A percentile compares a stretch with the other conserved stretches of the same genome.
Evolutionary conservation across 2,888 invertebrate genomes (phyloP).

Genomic region (Chrysotoxum bicinctum): DNA sequence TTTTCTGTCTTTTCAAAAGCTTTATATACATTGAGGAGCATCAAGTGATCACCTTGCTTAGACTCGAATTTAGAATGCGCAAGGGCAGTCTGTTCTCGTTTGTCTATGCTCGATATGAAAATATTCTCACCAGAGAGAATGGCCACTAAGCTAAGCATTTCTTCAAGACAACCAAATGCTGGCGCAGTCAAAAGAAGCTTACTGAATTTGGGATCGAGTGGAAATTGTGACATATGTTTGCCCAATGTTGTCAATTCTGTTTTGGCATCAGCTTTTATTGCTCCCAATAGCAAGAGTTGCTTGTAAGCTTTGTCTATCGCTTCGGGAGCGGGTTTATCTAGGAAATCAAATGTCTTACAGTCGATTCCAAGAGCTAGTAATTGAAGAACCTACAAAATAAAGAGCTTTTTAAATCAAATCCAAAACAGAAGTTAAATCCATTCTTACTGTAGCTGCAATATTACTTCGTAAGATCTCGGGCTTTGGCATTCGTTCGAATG

Average conservation of each 20-base stretch:
- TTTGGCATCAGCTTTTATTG: constrained; percentile 84
- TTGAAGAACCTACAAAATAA: constrained; percentile 88
- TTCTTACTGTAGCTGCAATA: constrained; percentile 79
- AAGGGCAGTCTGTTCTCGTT: constrained; percentile 88
- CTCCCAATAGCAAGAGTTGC: constrained; percentile 87
- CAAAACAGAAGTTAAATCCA: neutral
- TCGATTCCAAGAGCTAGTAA: constrained; percentile 92
- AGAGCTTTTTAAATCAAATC: neutral
- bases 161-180: constrained; percentile 89
- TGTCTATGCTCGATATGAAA: constrained; percentile 86
- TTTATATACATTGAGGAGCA: constrained; percentile 93
- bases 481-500: constrained; percentile 87
- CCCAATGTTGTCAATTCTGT: constrained; percentile 90
- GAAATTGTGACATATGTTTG: constrained; percentile 93
- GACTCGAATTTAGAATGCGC: constrained; percentile 91
- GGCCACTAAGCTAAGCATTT: constrained; percentile 92
- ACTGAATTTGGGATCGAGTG: constrained; percentile 94
- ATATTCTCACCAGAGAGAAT: constrained; percentile 94
- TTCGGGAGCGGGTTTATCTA: constrained; percentile 92
- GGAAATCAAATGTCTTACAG: constrained; percentile 92
- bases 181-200: constrained; percentile 91
- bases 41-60: constrained; percentile 95
- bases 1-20: constrained; percentile 88
- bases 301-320: constrained; percentile 86
- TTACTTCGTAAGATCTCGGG: constrained; percentile 94